Conservation (phyloP, 2,797 vertebrate genomes). For the Arctocebus calabarensis region DNA sequence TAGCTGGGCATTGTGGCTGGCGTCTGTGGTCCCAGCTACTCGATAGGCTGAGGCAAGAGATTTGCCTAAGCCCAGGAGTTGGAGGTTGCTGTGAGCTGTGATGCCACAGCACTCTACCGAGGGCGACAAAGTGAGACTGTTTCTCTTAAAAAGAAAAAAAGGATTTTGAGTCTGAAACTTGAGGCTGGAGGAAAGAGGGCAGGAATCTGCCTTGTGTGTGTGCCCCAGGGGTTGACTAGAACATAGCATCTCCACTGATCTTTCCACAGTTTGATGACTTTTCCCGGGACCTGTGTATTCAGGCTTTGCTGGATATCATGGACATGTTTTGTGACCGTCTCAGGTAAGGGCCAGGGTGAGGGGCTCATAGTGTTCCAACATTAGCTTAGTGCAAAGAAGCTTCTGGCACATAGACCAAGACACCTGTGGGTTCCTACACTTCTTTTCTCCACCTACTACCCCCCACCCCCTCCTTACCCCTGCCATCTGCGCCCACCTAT, state of each 20-base stretch:
- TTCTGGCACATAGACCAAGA: not conserved
- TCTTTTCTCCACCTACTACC: not conserved
- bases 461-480: no score
- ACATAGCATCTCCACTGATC: not conserved
- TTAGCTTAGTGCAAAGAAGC: not conserved
- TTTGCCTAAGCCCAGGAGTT: no score
- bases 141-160: not conserved
- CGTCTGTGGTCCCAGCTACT: no score
- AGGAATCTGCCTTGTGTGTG: not conserved
- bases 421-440: not conserved
- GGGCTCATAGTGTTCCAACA: not conserved
- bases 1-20: no score
- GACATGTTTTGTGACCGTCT: conserved; percentile 98
- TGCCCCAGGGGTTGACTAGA: not conserved
- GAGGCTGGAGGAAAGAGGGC: not conserved
- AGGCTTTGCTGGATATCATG: conserved; percentile 96
- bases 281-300: conserved; percentile 96
- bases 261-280: conserved; percentile 96
- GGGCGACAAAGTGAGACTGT: no score
- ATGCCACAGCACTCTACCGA: no score
- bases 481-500: no score
- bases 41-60: no score
- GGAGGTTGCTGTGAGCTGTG: no score
- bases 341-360: conserved; percentile 86
- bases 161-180: not conserved